Base-by-base conservation (phyloP, 2,797 vertebrate genomes). In the Esox masquinongy region DNA sequence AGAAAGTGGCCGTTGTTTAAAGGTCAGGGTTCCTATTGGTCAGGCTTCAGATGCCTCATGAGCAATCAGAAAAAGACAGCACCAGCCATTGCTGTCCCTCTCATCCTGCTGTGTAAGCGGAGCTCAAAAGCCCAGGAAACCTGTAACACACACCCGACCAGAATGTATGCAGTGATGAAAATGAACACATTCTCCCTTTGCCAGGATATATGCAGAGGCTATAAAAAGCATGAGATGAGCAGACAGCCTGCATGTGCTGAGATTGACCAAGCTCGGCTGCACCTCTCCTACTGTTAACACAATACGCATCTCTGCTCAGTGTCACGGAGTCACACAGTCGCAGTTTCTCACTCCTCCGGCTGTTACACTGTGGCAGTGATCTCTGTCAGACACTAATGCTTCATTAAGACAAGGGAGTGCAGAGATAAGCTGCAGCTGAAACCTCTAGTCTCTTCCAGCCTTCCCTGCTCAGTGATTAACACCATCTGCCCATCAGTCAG, bases 21-120 rank as follows among this genome's bases (percentile, higher is more conserved):
- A 85, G 81, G 86, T 91, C 87, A 88, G 85, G 17, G 17, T 22
- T n/a, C 5, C 80, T 69, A 7, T 81, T 90, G 84, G 88, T 83
- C 73, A 39, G 83, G 75, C 83, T 83, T 90, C 85, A 88, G 87
- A 87, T 82, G 80, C 86, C 82, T 84, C 86, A 86, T 82, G 85
- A 91, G 85, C 87, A 74, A 85, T 85, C 87, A 80, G 86, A 83
- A 43, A 34, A 39, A 47, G 71, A 72, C 26, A 39, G 71, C 70
- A 85, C 85, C 73, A 86, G 83, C 84, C 81, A 89, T 89, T 88
- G 84, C 43, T 11, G 43, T 47, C 9, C 74, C 72, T 76, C 15
- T 79, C 83, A 80, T 82, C 87, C 84, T 69, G 83, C 82, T 84
- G 80, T 80, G 84, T 88, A 83, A 84, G 82, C 80, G 77, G 16